Evolutionary conservation across 2,888 invertebrate species (phyloP), one percentile per base, ranked within the genome.

Genomic region (Pterobdella sp.): DNA sequence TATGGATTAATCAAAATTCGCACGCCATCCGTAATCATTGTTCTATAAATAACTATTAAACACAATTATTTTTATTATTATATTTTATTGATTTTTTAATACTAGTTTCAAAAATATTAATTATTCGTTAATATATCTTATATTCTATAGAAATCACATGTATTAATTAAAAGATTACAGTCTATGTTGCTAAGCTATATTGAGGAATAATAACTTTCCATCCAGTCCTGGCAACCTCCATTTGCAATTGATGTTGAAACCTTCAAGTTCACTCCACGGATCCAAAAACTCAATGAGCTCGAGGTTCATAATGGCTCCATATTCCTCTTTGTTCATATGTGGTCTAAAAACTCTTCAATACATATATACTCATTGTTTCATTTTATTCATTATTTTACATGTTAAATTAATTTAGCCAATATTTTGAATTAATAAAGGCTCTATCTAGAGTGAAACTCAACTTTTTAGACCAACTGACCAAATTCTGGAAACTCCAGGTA

Each of bases 1-100:
- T 91, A 90, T 81, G 98, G 98, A 81, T 95, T 99, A 83, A 95
- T 97, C 86, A 98, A 97, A 88, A 96, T 98, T 81, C 91, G 91
- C 85, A 97, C 98, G 79, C 98, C 98, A 79, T 88, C 90, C 86
- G 93, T 87, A 81, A 79, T 81, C 29, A 32, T n/a, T 29, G 32
- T 35, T 36, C n/a, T n/a, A n/a, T n/a, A n/a, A 49, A 49, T 49
- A 49, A 49, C 14, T 18, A 49, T 18, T 49, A 49, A 49, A 49
- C 14, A 18, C 14, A 49, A 49, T n/a, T 64, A 29, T 22, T 14
- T 18, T 18, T 29, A 14, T 18, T 64, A 14, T 64, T 64, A 14
- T 14, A 64, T 14, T 14, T 14, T 64, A 10, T 18, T 64, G 10
- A 10, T 64, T 26, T 32, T 26, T 68, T 68, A n/a, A n/a, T 64